phyloP scores from a whole-genome alignment of 2,113 vertebrate genomes.

The Vanacampus margaritifer region DNA sequence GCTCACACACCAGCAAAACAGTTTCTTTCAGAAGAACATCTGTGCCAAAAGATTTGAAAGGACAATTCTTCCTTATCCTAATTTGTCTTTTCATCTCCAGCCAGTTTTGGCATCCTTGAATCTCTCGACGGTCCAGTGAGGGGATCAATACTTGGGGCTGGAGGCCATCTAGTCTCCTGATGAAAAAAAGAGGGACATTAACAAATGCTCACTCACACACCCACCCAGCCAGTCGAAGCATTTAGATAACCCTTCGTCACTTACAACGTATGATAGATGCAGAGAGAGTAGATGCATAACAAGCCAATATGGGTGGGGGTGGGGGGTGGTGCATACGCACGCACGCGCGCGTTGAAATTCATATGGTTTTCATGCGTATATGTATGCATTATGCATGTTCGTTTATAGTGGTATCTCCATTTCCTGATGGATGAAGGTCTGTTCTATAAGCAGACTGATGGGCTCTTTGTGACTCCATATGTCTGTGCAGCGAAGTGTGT shows the following conservation, averaged over 20 bases:
- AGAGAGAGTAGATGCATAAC: conserved; percentile 32
- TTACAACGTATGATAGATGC: conserved; percentile 24
- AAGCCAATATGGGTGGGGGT: too few species aligned
- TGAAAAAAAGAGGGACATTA: conserved; percentile 48
- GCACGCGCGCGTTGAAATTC: conserved; percentile 12
- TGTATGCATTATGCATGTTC: conserved; percentile 57
- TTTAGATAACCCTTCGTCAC: conserved; percentile 7
- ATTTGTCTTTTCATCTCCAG: conserved; percentile 15
- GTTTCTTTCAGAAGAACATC: neutral
- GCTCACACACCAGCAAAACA: neutral
- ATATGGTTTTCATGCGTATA: conserved; percentile 34
- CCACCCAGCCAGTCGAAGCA: conserved; percentile 20
- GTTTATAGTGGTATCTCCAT: conserved; percentile 37
- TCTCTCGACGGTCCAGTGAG: conserved; percentile 36
- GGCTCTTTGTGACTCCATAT: conserved; percentile 37
- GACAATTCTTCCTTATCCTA: conserved; percentile 3
- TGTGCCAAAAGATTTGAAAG: conserved; percentile 8
- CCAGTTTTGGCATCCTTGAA: conserved; percentile 37
- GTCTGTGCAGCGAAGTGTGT: conserved; percentile 48
- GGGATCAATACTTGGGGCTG: conserved; percentile 59
- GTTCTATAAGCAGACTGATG: conserved; percentile 40
- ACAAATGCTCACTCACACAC: conserved; percentile 49
- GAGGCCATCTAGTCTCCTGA: conserved; percentile 49
- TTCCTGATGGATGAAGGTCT: conserved; percentile 44
- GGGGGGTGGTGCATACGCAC: neutral